Evolutionary conservation across 2,888 invertebrate genomes (phyloP).

Genomic region (Machimus rusticus): DNA sequence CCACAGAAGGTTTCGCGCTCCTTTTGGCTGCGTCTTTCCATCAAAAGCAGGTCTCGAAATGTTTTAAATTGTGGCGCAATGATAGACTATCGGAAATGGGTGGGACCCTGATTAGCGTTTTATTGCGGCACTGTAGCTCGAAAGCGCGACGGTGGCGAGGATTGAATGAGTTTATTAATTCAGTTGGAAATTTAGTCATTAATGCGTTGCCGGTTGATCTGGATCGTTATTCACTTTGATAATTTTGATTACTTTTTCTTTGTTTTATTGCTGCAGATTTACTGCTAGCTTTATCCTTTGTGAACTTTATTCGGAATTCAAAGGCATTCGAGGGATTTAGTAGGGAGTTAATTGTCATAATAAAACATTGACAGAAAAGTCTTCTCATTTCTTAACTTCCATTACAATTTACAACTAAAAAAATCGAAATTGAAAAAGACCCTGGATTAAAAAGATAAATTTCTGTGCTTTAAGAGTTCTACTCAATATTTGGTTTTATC

Average conservation of each 20-base stretch:
- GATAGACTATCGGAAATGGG: not conserved
- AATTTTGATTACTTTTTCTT: constrained; percentile 3
- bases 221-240: not conserved
- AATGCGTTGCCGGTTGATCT: not conserved
- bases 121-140: not conserved
- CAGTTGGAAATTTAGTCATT: constrained; percentile 4
- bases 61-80: not conserved
- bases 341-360: not conserved
- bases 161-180: constrained; percentile 18
- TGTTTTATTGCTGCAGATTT: not conserved
- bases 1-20: not conserved
- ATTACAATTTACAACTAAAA: not conserved
- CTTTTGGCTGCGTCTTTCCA: not conserved
- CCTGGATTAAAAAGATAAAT: no score
- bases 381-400: not conserved
- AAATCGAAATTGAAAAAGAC: no score
- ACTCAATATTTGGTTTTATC: no score
- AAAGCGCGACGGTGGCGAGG: not conserved
- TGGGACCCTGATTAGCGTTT: not conserved
- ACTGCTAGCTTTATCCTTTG: not conserved
- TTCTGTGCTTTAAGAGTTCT: not conserved
- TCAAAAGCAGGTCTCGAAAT: not conserved
- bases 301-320: not conserved
- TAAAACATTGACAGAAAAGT: not conserved
- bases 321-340: not conserved